A percentile compares a stretch with the other conserved stretches of the same genome.
phyloP scores from a whole-genome alignment of 92 coral and sea anemone genomes.

The Bergia sp. region DNA sequence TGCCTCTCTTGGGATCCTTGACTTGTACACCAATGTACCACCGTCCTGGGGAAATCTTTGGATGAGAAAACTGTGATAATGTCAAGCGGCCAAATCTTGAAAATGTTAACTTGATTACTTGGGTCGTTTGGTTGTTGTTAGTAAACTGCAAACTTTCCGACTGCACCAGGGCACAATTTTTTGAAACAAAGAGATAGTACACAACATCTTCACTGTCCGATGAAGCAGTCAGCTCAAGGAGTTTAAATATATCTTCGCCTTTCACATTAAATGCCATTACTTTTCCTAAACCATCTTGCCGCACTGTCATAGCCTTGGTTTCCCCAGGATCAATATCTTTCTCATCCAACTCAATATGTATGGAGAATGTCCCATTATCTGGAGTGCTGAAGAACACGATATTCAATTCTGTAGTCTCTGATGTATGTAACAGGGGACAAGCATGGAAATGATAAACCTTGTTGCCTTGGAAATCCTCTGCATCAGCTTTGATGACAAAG shows the following conservation, averaged over 20 bases:
- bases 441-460: slow-evolving; percentile 73
- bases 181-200: slow-evolving; percentile 77
- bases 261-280: slow-evolving; percentile 76
- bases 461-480: slow-evolving; percentile 42
- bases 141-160: slow-evolving; percentile 45
- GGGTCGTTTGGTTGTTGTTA: slow-evolving; percentile 36
- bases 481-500: slow-evolving; percentile 70
- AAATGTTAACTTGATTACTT: slow-evolving; percentile 68
- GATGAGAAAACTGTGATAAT: slow-evolving; percentile 82
- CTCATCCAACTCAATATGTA: slow-evolving; percentile 72
- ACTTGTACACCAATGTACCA: slow-evolving; percentile 89
- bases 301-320: slow-evolving; percentile 58
- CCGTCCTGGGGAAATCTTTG: slow-evolving; percentile 79
- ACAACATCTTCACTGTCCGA: slow-evolving; percentile 64
- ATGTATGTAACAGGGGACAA: slow-evolving; percentile 54
- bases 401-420: slow-evolving; percentile 33
- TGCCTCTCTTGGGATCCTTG: slow-evolving; percentile 39
- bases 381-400: slow-evolving; percentile 72
- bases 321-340: slow-evolving; percentile 65
- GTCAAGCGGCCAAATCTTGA: slow-evolving; percentile 85
- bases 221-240: slow-evolving; percentile 73
- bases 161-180: slow-evolving; percentile 71
- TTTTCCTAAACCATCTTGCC: slow-evolving; percentile 67
- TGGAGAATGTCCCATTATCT: slow-evolving; percentile 56
- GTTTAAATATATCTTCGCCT: slow-evolving; percentile 57